A percentile compares a stretch with the other conserved stretches of the same genome.
Evolutionary conservation across 2,113 vertebrate species (phyloP).

Genomic region (Barbus barbus): DNA sequence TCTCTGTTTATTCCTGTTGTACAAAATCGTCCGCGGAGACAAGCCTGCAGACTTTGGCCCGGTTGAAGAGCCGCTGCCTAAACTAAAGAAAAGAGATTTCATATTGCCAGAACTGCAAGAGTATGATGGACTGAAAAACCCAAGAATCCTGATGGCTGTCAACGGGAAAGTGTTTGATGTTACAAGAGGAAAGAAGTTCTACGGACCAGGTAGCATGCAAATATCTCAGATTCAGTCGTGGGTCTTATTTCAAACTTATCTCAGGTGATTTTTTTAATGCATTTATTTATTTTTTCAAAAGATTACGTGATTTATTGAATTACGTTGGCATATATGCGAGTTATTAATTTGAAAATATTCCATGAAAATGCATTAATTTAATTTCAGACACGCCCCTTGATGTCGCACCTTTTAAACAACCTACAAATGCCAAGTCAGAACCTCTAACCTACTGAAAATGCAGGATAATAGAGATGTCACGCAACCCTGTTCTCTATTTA

Average conservation of each 20-base stretch:
- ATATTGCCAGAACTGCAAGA: slow-evolving; percentile 81
- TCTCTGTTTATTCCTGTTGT: slow-evolving; percentile 89
- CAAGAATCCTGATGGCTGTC: slow-evolving; percentile 92
- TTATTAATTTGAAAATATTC: neutral
- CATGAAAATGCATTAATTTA: neutral
- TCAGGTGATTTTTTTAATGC: neutral
- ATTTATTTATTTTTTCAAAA: neutral
- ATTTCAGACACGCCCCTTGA: slow-evolving; percentile 11
- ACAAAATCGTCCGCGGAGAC: slow-evolving; percentile 90
- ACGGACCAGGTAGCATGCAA: slow-evolving; percentile 84
- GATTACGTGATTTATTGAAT: neutral
- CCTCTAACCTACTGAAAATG: neutral
- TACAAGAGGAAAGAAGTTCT: slow-evolving; percentile 89
- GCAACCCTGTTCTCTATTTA: neutral
- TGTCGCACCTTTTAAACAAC: slow-evolving; percentile 3
- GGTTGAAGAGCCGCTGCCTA: slow-evolving; percentile 76
- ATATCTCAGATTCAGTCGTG: neutral
- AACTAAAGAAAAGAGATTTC: slow-evolving; percentile 87
- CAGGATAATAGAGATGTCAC: neutral
- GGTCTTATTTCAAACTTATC: neutral
- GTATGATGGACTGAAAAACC: slow-evolving; percentile 82
- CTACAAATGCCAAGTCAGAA: neutral
- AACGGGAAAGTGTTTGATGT: slow-evolving; percentile 96
- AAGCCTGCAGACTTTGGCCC: slow-evolving; percentile 71
- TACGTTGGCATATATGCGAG: neutral